Evolutionary conservation across 2,113 vertebrate species (phyloP).

Genomic region (Seriola dumerili): DNA sequence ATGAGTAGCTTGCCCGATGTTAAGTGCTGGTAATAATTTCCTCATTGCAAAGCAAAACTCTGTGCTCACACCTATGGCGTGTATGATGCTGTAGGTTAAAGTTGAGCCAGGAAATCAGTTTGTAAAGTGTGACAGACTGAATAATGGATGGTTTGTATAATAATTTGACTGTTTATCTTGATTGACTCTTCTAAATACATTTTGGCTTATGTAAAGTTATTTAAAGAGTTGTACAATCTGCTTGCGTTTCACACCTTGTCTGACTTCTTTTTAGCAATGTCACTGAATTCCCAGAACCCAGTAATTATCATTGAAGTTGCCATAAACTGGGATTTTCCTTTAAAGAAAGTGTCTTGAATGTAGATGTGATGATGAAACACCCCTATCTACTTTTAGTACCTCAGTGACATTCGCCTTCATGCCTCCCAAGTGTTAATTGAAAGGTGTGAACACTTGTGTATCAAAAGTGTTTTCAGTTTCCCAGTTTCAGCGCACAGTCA

Average conservation of each 20-base stretch:
- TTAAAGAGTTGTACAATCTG: too few species aligned
- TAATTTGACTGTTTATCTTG: background rate
- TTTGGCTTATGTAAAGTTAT: background rate
- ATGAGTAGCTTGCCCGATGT: too few species aligned
- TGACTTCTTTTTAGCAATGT: background rate
- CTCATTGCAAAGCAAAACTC: too few species aligned
- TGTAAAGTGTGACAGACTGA: too few species aligned
- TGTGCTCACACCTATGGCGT: too few species aligned
- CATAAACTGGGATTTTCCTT: background rate
- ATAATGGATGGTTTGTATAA: too few species aligned
- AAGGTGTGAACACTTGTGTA: constrained; percentile 8
- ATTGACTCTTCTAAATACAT: too few species aligned
- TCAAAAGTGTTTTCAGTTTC: constrained; percentile 33
- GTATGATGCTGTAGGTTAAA: too few species aligned
- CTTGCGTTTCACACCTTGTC: too few species aligned
- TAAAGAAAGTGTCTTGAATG: background rate
- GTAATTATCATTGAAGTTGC: background rate
- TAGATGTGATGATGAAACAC: constrained; percentile 9
- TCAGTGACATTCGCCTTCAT: background rate
- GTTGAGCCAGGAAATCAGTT: background rate
- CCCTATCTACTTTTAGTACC: background rate
- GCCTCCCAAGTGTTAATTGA: constrained; percentile 42
- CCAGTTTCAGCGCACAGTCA: constrained; percentile 24
- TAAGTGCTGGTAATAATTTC: too few species aligned
- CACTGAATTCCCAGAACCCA: background rate